These are phyloP conservation scores for Lysandra coridon DNA, from an alignment of 2,888 invertebrate species.

Conservation along the genomic window DNA sequence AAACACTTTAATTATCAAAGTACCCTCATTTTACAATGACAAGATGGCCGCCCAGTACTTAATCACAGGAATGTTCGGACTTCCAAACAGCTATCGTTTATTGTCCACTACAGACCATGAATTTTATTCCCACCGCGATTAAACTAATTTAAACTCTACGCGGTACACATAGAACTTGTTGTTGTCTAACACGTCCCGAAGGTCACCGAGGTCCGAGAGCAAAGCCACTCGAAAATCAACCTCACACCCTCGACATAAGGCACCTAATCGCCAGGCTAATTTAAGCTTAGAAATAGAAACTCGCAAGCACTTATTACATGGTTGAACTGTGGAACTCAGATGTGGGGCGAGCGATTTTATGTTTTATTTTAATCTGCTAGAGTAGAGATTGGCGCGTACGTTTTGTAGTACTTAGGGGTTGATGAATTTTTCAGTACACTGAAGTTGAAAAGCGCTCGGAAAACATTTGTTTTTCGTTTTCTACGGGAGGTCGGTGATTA, in stretches of 20 bases:
- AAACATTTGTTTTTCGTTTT: constrained; percentile 18
- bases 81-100: constrained; percentile 27
- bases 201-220: not conserved
- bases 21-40: not conserved
- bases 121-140: constrained; percentile 25
- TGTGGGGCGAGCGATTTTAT: not conserved
- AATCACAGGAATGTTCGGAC: constrained; percentile 29
- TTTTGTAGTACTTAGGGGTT: not conserved
- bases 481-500: constrained; percentile 6
- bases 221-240: constrained; percentile 17
- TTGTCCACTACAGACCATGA: constrained; percentile 25
- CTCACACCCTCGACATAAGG: not conserved
- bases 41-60: constrained; percentile 7
- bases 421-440: constrained; percentile 28
- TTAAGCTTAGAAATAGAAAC: constrained; percentile 27
- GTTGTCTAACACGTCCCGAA: constrained; percentile 6
- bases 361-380: not conserved
- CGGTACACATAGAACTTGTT: not conserved
- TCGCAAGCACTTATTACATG: constrained; percentile 24
- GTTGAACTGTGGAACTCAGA: constrained; percentile 14
- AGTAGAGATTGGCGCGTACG: not conserved
- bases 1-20: constrained; percentile 2
- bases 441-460: constrained; percentile 26
- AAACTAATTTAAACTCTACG: constrained; percentile 20
- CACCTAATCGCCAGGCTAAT: constrained; percentile 1